phyloP scores from a whole-genome alignment of 2,888 invertebrate genomes.

The Elegia similella region DNA sequence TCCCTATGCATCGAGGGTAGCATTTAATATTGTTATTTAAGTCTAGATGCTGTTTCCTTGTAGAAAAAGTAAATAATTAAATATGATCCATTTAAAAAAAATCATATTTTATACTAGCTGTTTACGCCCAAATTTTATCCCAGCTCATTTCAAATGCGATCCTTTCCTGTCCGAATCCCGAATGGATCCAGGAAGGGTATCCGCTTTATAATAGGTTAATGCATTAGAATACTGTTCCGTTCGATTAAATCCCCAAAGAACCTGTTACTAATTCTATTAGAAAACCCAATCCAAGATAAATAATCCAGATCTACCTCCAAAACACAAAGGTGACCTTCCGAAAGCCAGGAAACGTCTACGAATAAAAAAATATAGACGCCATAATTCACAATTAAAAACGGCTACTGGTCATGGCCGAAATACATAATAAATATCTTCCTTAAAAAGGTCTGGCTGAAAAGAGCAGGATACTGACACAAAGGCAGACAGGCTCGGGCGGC shows the following conservation, averaged over 20 bases:
- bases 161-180: conserved; percentile 35
- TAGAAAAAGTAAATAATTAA: too few relatives aligned
- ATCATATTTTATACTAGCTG: neutral
- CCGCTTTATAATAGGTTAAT: conserved; percentile 55
- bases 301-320: conserved; percentile 57
- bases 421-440: conserved; percentile 78
- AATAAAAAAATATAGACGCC: conserved; percentile 56
- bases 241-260: conserved; percentile 58
- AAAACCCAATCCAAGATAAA: conserved; percentile 51
- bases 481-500: conserved; percentile 55
- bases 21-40: too few relatives aligned
- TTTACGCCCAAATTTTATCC: neutral
- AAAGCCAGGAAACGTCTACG: conserved; percentile 60
- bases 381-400: conserved; percentile 80
- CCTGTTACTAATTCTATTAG: conserved; percentile 61
- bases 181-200: conserved; percentile 51
- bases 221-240: conserved; percentile 57
- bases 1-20: too few relatives aligned
- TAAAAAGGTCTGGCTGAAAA: conserved; percentile 78
- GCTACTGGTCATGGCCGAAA: conserved; percentile 79
- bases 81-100: too few relatives aligned
- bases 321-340: conserved; percentile 72
- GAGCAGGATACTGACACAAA: conserved; percentile 75
- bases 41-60: too few relatives aligned
- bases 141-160: conserved; percentile 15